phyloP scores from a whole-genome alignment of 2,888 invertebrate genomes.

The Dioctria rufipes region DNA sequence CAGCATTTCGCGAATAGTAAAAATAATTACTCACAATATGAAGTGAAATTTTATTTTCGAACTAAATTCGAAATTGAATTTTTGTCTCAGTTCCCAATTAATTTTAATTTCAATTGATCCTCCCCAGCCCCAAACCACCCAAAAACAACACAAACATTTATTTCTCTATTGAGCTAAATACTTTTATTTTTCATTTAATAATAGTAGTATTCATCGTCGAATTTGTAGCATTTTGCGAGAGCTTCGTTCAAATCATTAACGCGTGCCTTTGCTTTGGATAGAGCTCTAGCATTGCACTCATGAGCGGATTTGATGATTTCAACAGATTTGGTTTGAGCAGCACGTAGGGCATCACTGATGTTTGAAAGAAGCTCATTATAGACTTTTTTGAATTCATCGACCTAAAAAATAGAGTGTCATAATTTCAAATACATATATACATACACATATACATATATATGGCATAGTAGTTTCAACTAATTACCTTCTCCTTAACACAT shows the following conservation, averaged over 20 bases:
- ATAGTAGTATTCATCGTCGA: no score
- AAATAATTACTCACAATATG: no score
- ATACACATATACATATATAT: no score
- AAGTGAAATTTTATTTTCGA: no score
- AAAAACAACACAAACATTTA: no score
- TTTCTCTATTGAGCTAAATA: no score
- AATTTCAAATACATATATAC: neutral
- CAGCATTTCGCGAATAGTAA: no score
- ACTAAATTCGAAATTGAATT: no score
- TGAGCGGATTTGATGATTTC: conserved; percentile 29
- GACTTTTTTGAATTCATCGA: conserved; percentile 17
- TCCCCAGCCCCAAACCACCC: no score
- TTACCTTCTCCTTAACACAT: conserved; percentile 46
- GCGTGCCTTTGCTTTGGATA: conserved; percentile 10
- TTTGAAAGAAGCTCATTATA: neutral
- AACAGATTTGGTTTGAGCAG: conserved; percentile 23
- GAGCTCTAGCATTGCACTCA: conserved; percentile 34
- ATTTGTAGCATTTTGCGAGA: conserved; percentile 12
- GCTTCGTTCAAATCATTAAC: conserved; percentile 17
- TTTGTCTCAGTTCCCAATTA: no score
- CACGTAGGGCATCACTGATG: conserved; percentile 9
- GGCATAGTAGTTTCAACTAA: neutral
- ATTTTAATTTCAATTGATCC: no score
- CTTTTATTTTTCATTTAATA: no score
- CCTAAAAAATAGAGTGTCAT: neutral